A percentile compares a stretch with the other conserved stretches of the same genome.
phyloP scores from a whole-genome alignment of 2,888 invertebrate species.

The Lochmaea capreae region DNA sequence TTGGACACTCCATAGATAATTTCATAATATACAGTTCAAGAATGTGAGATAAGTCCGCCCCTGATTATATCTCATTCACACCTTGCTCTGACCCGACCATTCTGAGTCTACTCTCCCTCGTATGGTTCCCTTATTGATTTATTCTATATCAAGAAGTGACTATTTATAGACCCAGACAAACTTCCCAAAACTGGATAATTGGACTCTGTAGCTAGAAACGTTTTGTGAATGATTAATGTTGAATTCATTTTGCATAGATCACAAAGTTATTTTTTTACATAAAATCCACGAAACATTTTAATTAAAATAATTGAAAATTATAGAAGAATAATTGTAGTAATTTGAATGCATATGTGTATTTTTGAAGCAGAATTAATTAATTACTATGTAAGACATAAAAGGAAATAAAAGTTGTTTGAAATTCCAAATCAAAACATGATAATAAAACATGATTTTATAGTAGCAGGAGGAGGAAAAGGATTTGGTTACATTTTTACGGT shows the following conservation, averaged over 20 bases:
- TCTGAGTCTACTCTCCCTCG: conserved; percentile 1
- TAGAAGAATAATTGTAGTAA: not conserved
- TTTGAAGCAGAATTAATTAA: not conserved
- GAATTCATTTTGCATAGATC: conserved; percentile 1
- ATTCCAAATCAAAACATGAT: not conserved
- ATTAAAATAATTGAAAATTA: not conserved
- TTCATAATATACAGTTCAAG: too few relatives aligned
- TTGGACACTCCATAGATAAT: too few relatives aligned
- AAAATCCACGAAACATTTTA: not conserved
- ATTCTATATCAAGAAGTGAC: conserved; percentile 26
- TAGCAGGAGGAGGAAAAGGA: too few relatives aligned
- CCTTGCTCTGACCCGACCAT: not conserved
- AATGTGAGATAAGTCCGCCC: conserved; percentile 3
- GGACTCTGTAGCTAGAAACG: conserved; percentile 31
- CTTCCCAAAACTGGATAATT: conserved; percentile 38
- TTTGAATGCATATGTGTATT: not conserved
- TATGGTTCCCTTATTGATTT: conserved; percentile 28
- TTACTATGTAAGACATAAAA: not conserved
- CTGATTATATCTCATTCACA: conserved; percentile 1
- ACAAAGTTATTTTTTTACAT: too few relatives aligned
- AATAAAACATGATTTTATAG: too few relatives aligned
- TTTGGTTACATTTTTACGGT: too few relatives aligned
- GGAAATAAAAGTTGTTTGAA: not conserved
- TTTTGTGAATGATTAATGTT: conserved; percentile 30
- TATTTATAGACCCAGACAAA: conserved; percentile 38